phyloP scores from a whole-genome alignment of 1,140 invertebrate genomes.

The Trichogramma pretiosum region DNA sequence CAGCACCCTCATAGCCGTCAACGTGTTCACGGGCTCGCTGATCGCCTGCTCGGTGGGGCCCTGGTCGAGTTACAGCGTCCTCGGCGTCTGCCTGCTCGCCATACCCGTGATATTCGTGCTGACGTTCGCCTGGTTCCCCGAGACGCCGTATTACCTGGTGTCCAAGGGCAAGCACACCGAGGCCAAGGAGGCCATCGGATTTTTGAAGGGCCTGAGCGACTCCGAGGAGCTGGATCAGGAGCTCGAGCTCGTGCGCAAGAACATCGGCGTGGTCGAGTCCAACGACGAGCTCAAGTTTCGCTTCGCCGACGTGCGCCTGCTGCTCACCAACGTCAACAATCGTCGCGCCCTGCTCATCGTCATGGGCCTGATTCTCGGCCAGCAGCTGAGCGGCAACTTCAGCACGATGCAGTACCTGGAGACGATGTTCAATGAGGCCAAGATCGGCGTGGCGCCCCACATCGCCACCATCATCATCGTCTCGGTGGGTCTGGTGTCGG shows the following conservation, averaged over 20 bases:
- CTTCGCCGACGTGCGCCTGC: constrained; percentile 29
- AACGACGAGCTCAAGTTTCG: constrained; percentile 37
- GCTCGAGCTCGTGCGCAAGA: constrained; percentile 50
- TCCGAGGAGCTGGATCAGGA: constrained; percentile 48
- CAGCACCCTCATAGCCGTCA: constrained; percentile 59
- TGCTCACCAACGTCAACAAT: constrained; percentile 44
- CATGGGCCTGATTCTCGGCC: constrained; percentile 60
- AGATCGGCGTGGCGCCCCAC: constrained; percentile 46
- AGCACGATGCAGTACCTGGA: constrained; percentile 70
- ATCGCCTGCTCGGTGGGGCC: constrained; percentile 61
- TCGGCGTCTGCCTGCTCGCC: constrained; percentile 46
- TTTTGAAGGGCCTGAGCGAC: constrained; percentile 50
- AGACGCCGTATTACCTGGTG: constrained; percentile 66
- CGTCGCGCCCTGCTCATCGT: constrained; percentile 58
- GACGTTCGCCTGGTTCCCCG: constrained; percentile 63
- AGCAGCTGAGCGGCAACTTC: constrained; percentile 71
- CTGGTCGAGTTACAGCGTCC: constrained; percentile 50
- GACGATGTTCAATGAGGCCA: constrained; percentile 57
- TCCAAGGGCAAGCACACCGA: constrained; percentile 49
- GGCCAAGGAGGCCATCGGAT: constrained; percentile 53
- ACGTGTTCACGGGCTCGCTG: constrained; percentile 58
- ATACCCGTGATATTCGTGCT: constrained; percentile 54
- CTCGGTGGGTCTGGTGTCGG: constrained; percentile 57
- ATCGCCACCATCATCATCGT: constrained; percentile 61
- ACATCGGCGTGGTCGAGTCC: constrained; percentile 50